Conservation (phyloP, 2,113 vertebrate species). For the Hylia prasina region DNA sequence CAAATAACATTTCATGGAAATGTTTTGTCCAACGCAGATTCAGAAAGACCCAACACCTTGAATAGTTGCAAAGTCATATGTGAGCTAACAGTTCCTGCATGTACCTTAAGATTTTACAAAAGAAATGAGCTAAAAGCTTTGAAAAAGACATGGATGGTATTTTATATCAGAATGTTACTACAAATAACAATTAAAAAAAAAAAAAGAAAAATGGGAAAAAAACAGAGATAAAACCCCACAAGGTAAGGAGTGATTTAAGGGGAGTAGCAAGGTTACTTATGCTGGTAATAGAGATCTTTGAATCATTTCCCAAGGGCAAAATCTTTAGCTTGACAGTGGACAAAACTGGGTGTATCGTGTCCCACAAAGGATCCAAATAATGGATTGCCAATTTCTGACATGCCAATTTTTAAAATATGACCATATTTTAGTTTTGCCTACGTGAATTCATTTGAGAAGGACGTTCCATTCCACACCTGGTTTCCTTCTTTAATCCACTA, state of each 20-base stretch:
- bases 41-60: not conserved
- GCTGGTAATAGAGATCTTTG: not conserved
- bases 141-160: not conserved
- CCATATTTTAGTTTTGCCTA: not conserved
- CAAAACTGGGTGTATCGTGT: not conserved
- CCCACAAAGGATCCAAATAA: not conserved
- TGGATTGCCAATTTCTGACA: not conserved
- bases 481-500: not conserved
- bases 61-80: not conserved
- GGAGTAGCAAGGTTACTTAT: not conserved
- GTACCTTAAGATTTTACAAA: not conserved
- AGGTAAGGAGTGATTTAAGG: not conserved
- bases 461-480: not conserved
- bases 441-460: not conserved
- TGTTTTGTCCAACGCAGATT: not conserved
- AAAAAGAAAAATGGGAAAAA: fast-evolving
- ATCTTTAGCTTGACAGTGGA: not conserved
- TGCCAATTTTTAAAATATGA: not conserved
- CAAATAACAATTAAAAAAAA: not conserved
- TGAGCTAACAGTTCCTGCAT: not conserved
- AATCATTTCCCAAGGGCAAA: not conserved
- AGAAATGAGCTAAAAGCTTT: not conserved
- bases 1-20: not conserved
- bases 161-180: not conserved
- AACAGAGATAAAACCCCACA: fast-evolving